A percentile compares a stretch with the other conserved stretches of the same genome.
Conservation (phyloP, 2,113 vertebrate genomes). For the Talpa occidentalis region DNA sequence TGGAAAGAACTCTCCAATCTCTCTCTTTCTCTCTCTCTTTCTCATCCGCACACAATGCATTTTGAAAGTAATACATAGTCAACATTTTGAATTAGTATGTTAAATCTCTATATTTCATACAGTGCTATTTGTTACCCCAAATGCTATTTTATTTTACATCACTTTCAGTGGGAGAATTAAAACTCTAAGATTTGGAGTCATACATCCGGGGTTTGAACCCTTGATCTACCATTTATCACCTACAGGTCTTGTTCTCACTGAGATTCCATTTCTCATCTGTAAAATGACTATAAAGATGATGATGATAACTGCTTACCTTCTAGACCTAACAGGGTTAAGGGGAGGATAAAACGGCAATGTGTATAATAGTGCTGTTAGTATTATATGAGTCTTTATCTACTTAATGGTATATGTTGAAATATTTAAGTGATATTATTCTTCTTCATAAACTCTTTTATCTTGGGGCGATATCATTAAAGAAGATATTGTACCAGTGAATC, state of each 20-base stretch:
- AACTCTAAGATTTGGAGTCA: neutral
- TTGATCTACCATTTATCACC: neutral
- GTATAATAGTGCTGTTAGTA: neutral
- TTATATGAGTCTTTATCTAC: neutral
- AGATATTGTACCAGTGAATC: neutral
- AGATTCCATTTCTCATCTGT: neutral
- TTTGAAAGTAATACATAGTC: neutral
- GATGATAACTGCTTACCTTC: neutral
- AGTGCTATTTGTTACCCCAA: neutral
- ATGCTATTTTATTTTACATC: neutral
- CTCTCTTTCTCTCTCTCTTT: neutral
- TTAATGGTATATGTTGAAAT: slow-evolving; percentile 38
- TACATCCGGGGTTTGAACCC: neutral
- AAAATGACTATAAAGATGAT: neutral
- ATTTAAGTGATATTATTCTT: slow-evolving; percentile 38
- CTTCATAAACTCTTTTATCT: neutral
- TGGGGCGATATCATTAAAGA: neutral
- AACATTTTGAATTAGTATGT: neutral
- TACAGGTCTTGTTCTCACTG: neutral
- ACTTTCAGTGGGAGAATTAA: neutral
- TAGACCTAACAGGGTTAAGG: neutral
- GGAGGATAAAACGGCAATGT: neutral
- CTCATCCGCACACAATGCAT: too few species aligned
- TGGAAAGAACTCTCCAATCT: neutral
- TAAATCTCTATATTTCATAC: neutral